A percentile compares a stretch with the other conserved stretches of the same genome.
These are phyloP conservation scores for Vipera ursinii DNA, from an alignment of 2,797 vertebrate genomes.

Conservation along the genomic window DNA sequence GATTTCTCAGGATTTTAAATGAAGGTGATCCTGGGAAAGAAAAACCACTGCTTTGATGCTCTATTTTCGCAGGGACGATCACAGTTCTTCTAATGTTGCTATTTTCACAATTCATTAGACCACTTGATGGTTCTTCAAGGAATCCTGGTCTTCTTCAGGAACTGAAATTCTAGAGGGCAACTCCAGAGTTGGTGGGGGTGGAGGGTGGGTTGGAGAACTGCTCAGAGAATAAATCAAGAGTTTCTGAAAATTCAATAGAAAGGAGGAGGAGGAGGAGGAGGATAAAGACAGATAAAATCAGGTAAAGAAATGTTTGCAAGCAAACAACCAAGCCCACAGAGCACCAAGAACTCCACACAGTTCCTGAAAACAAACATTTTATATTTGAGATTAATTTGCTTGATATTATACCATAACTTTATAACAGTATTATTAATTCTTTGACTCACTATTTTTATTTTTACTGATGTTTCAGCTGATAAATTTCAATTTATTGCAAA, in stretches of 20 bases:
- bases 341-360: neutral
- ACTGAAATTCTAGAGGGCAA: neutral
- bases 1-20: neutral
- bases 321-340: neutral
- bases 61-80: neutral
- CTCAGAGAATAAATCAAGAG: neutral
- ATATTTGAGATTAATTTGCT: neutral
- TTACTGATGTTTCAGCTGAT: neutral
- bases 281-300: neutral
- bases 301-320: neutral
- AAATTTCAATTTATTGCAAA: neutral
- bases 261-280: too few species aligned
- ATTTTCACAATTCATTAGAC: neutral
- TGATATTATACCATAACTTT: neutral
- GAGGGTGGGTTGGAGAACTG: neutral
- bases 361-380: neutral
- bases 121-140: neutral
- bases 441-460: neutral
- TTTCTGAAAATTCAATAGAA: neutral
- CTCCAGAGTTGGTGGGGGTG: neutral
- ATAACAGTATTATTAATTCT: neutral
- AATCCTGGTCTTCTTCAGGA: neutral
- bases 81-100: neutral
- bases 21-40: slow-evolving; percentile 4
- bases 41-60: neutral